A percentile compares a stretch with the other conserved stretches of the same genome.
Conservation (phyloP, 2,113 vertebrate species). For the Engraulis encrasicolus region DNA sequence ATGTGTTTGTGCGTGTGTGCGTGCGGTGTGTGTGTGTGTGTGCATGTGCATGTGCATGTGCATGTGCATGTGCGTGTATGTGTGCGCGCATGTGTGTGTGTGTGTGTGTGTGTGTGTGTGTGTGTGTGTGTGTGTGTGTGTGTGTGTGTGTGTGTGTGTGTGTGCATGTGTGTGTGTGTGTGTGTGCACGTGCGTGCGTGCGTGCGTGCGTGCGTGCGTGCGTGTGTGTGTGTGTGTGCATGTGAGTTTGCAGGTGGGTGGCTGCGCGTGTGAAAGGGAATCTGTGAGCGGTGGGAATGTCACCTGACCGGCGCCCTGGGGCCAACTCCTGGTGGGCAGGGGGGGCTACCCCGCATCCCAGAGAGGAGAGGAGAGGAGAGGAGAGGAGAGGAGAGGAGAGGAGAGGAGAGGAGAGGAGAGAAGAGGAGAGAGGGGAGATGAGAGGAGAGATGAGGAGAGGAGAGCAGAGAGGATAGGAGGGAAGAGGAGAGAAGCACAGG, state of each 20-base stretch:
- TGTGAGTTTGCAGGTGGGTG: background rate
- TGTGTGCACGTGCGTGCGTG: background rate
- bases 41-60: background rate
- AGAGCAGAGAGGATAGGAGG: too few relatives aligned
- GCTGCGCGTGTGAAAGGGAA: background rate
- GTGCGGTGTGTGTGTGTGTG: slow-evolving; percentile 16
- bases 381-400: slow-evolving; percentile 52
- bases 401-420: slow-evolving; percentile 31
- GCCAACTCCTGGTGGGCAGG: slow-evolving; percentile 44
- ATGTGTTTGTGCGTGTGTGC: background rate
- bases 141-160: slow-evolving; percentile 29
- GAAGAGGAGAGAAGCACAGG: too few relatives aligned
- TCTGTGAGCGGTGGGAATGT: slow-evolving; percentile 57
- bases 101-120: slow-evolving; percentile 23
- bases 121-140: slow-evolving; percentile 16
- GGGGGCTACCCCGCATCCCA: too few relatives aligned
- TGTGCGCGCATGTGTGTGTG: slow-evolving; percentile 21
- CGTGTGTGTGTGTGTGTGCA: slow-evolving; percentile 27
- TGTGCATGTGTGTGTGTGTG: background rate
- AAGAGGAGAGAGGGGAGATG: background rate
- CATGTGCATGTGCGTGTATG: background rate
- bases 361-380: too few relatives aligned
- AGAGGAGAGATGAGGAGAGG: too few relatives aligned
- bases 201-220: background rate
- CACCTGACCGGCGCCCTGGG: slow-evolving; percentile 72